Conservation (phyloP, 2,888 invertebrate genomes). For the Drosophila mulleri region DNA sequence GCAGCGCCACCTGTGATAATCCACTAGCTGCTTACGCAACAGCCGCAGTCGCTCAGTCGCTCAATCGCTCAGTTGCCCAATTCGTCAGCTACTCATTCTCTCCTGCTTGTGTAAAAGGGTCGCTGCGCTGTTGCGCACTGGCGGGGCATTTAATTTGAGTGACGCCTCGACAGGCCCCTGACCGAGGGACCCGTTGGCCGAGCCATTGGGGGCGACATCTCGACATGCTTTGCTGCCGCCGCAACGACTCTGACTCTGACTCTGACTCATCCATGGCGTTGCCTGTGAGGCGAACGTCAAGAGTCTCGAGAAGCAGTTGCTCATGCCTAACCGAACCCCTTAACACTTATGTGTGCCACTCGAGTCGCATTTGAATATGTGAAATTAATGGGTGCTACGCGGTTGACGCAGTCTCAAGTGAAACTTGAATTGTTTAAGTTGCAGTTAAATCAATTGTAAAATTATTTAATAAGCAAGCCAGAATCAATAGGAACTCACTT, state of each 20-base stretch:
- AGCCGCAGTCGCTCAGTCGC: constrained; percentile 34
- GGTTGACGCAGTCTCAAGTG: not conserved
- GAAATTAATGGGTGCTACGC: not conserved
- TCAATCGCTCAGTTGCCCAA: constrained; percentile 39
- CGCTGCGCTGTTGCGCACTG: constrained; percentile 45
- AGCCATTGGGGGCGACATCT: constrained; percentile 25
- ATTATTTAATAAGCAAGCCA: not conserved
- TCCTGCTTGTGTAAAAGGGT: constrained; percentile 31
- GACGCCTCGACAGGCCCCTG: constrained; percentile 54
- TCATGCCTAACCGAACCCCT: constrained; percentile 39
- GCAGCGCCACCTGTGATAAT: constrained; percentile 51
- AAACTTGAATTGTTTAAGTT: not conserved
- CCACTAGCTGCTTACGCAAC: constrained; percentile 36
- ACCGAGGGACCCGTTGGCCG: constrained; percentile 24
- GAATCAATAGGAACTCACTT: too few relatives aligned
- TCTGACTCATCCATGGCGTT: constrained; percentile 38
- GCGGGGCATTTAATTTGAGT: constrained; percentile 54
- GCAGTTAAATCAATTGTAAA: not conserved
- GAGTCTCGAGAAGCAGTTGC: constrained; percentile 17
- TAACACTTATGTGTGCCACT: not conserved
- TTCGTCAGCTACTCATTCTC: not conserved
- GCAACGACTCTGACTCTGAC: constrained; percentile 10
- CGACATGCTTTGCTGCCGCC: constrained; percentile 54
- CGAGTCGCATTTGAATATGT: not conserved
- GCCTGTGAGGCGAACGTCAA: constrained; percentile 8